Evolutionary conservation across 1,140 invertebrate genomes (phyloP).

Genomic region (Kradibia gibbosae): DNA sequence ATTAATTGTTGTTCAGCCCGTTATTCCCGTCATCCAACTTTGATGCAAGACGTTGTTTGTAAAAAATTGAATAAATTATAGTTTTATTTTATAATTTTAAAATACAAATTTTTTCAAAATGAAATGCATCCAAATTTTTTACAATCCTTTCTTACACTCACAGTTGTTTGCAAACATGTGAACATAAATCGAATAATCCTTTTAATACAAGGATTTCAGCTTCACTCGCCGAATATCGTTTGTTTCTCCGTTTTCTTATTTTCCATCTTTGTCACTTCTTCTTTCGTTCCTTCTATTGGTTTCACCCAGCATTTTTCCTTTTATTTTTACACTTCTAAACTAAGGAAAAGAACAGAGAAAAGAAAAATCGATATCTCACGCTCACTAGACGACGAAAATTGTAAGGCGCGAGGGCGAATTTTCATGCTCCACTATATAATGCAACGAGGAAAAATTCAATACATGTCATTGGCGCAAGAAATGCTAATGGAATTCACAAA

Average conservation of each 20-base stretch:
- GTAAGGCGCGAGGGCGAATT: slow-evolving; percentile 27
- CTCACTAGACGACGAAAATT: slow-evolving; percentile 32
- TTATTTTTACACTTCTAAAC: slow-evolving; percentile 33
- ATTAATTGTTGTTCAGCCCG: too few relatives aligned
- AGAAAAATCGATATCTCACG: slow-evolving; percentile 38
- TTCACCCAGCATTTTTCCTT: background rate
- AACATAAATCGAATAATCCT: slow-evolving; percentile 4
- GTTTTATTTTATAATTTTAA: too few relatives aligned
- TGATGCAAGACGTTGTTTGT: too few relatives aligned
- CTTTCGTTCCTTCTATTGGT: background rate
- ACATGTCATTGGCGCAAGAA: slow-evolving; percentile 34
- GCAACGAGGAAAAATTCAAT: slow-evolving; percentile 27
- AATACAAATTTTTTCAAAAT: too few relatives aligned
- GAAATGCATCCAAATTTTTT: background rate
- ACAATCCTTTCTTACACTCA: background rate
- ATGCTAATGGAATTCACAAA: slow-evolving; percentile 45
- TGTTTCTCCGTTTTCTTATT: background rate
- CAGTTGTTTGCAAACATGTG: background rate
- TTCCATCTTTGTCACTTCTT: background rate
- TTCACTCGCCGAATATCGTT: background rate
- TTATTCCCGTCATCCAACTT: too few relatives aligned
- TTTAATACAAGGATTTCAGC: background rate
- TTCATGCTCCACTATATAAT: slow-evolving; percentile 36
- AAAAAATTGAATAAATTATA: too few relatives aligned
- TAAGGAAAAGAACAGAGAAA: background rate